Conservation (phyloP, 2,888 invertebrate species). For the Heteromyza rotundicornis region DNA sequence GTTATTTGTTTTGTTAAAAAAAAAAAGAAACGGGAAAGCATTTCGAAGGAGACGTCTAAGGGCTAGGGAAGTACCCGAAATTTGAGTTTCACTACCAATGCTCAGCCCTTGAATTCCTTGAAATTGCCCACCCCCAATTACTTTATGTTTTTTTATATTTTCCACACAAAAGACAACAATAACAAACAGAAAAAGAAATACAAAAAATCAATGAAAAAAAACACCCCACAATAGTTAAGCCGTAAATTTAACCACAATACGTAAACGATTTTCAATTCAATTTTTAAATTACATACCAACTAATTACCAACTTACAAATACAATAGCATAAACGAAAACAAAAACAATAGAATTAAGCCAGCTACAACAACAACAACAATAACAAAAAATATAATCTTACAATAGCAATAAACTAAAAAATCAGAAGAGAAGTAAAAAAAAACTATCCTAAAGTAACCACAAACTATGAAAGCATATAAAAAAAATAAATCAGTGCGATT, state of each 20-base stretch:
- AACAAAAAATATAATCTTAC: slow-evolving; percentile 1
- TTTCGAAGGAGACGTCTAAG: too few species aligned
- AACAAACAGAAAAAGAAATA: slow-evolving; percentile 21
- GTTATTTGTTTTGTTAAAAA: not conserved
- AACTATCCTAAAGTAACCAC: not conserved
- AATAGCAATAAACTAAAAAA: not conserved
- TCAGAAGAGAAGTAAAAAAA: not conserved
- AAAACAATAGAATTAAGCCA: slow-evolving; percentile 23
- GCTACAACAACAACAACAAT: slow-evolving; percentile 11
- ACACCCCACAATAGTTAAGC: slow-evolving; percentile 20
- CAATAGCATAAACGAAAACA: slow-evolving; percentile 14
- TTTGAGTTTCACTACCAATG: too few species aligned
- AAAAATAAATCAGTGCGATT: not conserved
- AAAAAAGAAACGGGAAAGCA: too few species aligned
- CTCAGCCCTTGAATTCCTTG: too few species aligned
- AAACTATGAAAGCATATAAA: slow-evolving; percentile 1
- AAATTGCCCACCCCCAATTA: too few species aligned
- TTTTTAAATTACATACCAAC: slow-evolving; percentile 12
- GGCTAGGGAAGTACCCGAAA: too few species aligned
- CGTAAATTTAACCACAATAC: slow-evolving; percentile 15
- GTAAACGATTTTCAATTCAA: slow-evolving; percentile 3
- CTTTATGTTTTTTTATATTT: not conserved
- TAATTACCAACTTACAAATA: slow-evolving; percentile 17
- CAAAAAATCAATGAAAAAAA: too few species aligned
- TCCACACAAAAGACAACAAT: slow-evolving; percentile 5